A percentile compares a stretch with the other conserved stretches of the same genome.
Conservation (phyloP, 2,797 vertebrate species). For the Ctenopoma kingsleyae region DNA sequence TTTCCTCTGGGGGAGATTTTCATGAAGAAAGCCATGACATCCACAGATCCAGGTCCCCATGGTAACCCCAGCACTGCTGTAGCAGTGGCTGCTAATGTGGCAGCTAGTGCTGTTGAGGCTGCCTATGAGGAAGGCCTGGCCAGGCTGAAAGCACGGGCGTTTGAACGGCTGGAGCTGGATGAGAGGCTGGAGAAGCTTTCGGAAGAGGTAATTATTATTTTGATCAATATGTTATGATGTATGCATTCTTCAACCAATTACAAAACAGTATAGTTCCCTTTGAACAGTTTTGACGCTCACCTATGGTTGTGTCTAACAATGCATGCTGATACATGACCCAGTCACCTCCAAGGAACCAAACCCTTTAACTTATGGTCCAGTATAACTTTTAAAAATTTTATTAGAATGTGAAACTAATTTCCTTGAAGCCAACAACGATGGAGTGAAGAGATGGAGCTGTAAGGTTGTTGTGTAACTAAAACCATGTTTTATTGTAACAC, state of each 20-base stretch:
- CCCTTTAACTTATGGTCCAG: too few species aligned
- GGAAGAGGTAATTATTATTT: constrained; percentile 85
- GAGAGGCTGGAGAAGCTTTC: constrained; percentile 96
- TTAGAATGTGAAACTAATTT: too few species aligned
- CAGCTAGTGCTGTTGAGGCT: constrained; percentile 90
- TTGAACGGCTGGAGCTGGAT: constrained; percentile 96
- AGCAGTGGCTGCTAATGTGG: constrained; percentile 88
- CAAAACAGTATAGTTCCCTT: not conserved
- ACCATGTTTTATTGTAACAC: too few species aligned
- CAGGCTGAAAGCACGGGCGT: constrained; percentile 94
- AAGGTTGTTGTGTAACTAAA: not conserved
- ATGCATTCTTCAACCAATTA: not conserved
- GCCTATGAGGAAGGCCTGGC: constrained; percentile 97
- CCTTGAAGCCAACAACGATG: too few species aligned
- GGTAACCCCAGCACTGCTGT: constrained; percentile 89
- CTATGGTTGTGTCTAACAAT: not conserved
- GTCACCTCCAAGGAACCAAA: too few species aligned
- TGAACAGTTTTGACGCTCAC: not conserved
- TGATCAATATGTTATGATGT: not conserved
- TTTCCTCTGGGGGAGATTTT: constrained; percentile 95
- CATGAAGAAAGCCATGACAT: constrained; percentile 91
- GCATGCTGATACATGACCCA: too few species aligned
- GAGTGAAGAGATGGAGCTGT: not conserved
- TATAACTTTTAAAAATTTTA: too few species aligned
- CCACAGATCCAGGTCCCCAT: constrained; percentile 85